phyloP scores from a whole-genome alignment of 1,140 invertebrate genomes.

The Drosophila truncata region DNA sequence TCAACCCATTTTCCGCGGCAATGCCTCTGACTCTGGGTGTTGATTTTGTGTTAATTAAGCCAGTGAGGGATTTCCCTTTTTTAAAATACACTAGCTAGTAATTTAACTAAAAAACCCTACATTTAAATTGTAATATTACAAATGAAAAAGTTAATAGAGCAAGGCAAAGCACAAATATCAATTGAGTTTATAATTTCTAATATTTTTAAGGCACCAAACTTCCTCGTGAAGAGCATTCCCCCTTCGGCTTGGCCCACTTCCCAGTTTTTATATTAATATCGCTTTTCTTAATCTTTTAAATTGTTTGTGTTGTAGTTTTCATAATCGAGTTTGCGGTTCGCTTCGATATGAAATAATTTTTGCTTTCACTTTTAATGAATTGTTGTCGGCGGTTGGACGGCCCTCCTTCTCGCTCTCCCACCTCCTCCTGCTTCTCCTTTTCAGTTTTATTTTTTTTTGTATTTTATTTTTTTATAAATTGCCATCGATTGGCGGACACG shows the following conservation, averaged over 20 bases:
- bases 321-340: slow-evolving; percentile 73
- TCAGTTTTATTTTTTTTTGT: not conserved
- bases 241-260: slow-evolving; percentile 7
- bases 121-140: slow-evolving; percentile 1
- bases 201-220: not conserved
- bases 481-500: slow-evolving; percentile 72
- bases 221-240: slow-evolving; percentile 38
- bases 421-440: not conserved
- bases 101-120: not conserved
- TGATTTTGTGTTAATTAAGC: slow-evolving; percentile 76
- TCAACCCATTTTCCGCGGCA: slow-evolving; percentile 52
- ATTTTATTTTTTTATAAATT: slow-evolving; percentile 64
- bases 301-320: slow-evolving; percentile 69
- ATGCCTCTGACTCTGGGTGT: slow-evolving; percentile 42
- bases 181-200: not conserved
- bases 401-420: slow-evolving; percentile 6
- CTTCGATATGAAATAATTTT: slow-evolving; percentile 80
- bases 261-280: slow-evolving; percentile 50
- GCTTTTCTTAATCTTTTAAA: slow-evolving; percentile 61
- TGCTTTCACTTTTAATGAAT: slow-evolving; percentile 83
- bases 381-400: slow-evolving; percentile 40
- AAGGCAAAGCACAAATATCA: not conserved
- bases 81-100: slow-evolving; percentile 38
- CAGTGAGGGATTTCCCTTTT: slow-evolving; percentile 43
- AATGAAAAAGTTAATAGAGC: not conserved